A percentile compares a stretch with the other conserved stretches of the same genome.
These are phyloP conservation scores for Linyphia triangularis DNA, from an alignment of 2,888 invertebrate species.

Conservation along the genomic window DNA sequence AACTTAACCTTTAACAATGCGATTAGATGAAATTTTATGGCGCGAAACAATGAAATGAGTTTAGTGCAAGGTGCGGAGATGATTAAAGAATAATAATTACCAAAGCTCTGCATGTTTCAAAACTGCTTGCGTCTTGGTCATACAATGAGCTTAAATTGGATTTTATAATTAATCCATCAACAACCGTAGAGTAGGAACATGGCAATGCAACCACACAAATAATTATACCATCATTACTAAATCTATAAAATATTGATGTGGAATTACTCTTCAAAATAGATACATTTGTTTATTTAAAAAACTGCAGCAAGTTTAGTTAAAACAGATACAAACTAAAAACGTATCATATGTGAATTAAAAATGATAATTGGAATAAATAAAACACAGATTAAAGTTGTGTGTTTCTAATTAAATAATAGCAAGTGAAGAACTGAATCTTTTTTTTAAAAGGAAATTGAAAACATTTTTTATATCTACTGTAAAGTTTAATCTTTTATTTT, in stretches of 20 bases:
- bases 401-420: too few species aligned
- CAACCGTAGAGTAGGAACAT: conserved; percentile 51
- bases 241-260: conserved; percentile 55
- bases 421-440: too few species aligned
- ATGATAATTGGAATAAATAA: too few species aligned
- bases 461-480: background rate
- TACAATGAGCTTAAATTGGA: conserved; percentile 10
- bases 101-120: conserved; percentile 30
- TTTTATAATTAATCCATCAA: conserved; percentile 65
- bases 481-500: background rate
- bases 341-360: too few species aligned
- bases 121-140: conserved; percentile 13
- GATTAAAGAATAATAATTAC: conserved; percentile 55
- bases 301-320: background rate
- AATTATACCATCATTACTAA: conserved; percentile 43
- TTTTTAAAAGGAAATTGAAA: too few species aligned
- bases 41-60: too few species aligned
- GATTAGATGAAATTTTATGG: too few species aligned
- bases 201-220: conserved; percentile 42
- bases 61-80: conserved; percentile 24
- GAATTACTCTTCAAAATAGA: background rate
- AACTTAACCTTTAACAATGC: too few species aligned
- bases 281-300: too few species aligned
- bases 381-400: too few species aligned
- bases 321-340: background rate